Percentiles rank a stretch among this genome's conserved stretches.
Evolutionary conservation across 2,888 invertebrate species (phyloP).

Genomic region (Caenorhabditis japonica): DNA sequence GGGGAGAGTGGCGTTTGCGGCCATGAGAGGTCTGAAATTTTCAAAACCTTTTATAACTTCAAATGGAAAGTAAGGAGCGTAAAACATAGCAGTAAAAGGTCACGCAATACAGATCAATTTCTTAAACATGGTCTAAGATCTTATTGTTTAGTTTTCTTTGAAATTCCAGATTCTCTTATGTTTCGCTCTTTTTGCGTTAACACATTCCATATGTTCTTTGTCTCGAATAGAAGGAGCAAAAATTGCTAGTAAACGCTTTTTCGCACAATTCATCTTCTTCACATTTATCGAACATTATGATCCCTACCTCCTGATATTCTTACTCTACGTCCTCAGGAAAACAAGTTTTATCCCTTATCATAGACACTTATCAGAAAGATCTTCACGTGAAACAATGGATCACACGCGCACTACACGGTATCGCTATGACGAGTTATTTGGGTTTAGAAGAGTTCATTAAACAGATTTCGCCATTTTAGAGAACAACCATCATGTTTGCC

Average conservation of each 20-base stretch:
- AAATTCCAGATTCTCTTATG: too few species aligned
- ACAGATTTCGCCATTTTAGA: not conserved
- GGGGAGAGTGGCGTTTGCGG: slow-evolving; percentile 53
- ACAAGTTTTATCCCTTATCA: slow-evolving; percentile 18
- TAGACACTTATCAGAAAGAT: slow-evolving; percentile 36
- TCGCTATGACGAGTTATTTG: slow-evolving; percentile 21
- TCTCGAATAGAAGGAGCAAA: too few species aligned
- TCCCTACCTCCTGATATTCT: slow-evolving; percentile 2
- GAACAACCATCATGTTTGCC: not conserved
- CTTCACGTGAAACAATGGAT: slow-evolving; percentile 34
- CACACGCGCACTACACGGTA: slow-evolving; percentile 20
- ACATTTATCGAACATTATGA: not conserved
- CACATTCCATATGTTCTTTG: too few species aligned
- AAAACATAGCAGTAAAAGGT: too few species aligned
- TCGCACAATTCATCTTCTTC: too few species aligned
- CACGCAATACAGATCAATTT: too few species aligned
- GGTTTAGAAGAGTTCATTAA: slow-evolving; percentile 1
- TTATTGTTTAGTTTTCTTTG: too few species aligned
- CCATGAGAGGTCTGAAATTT: slow-evolving; percentile 37
- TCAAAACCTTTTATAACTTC: too few species aligned
- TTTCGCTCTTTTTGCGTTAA: too few species aligned
- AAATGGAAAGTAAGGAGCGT: too few species aligned
- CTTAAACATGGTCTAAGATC: too few species aligned
- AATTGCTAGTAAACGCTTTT: too few species aligned
- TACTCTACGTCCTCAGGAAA: not conserved